phyloP scores from a whole-genome alignment of 2,797 vertebrate genomes.

The Picus viridis region DNA sequence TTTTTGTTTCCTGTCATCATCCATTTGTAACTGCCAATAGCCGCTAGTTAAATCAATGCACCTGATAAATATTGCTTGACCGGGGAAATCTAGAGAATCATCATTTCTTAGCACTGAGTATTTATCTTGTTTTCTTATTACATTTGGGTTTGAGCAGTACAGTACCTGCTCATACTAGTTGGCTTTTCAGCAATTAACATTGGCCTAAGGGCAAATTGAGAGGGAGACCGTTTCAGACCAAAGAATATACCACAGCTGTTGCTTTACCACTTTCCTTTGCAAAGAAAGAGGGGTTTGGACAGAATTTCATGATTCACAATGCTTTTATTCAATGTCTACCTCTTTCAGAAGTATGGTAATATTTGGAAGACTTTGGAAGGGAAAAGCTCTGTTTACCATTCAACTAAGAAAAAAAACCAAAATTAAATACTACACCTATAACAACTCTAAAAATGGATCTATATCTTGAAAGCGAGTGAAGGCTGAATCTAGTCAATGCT shows the following conservation, averaged over 20 bases:
- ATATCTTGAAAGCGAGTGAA: background rate
- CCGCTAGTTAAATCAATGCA: constrained; percentile 76
- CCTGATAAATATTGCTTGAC: constrained; percentile 74
- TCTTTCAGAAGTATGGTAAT: background rate
- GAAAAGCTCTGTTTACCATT: background rate
- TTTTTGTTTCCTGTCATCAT: constrained; percentile 77
- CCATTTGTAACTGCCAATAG: constrained; percentile 80
- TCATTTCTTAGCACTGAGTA: constrained; percentile 63
- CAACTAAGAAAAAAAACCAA: background rate
- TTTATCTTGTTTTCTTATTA: constrained; percentile 66
- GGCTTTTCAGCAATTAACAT: constrained; percentile 54
- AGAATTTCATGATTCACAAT: background rate
- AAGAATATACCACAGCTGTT: constrained; percentile 3
- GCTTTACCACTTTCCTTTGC: background rate
- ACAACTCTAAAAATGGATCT: background rate
- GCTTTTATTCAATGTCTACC: background rate
- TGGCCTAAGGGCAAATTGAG: constrained; percentile 48
- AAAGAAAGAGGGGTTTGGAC: background rate
- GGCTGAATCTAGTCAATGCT: background rate
- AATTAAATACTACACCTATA: background rate
- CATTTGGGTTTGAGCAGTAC: constrained; percentile 62
- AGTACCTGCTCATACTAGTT: background rate
- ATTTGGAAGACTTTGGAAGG: background rate
- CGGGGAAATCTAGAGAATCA: constrained; percentile 65
- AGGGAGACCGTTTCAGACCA: constrained; percentile 15